Base-by-base conservation (phyloP, 2,888 invertebrate genomes). In the Lithodes maja region DNA sequence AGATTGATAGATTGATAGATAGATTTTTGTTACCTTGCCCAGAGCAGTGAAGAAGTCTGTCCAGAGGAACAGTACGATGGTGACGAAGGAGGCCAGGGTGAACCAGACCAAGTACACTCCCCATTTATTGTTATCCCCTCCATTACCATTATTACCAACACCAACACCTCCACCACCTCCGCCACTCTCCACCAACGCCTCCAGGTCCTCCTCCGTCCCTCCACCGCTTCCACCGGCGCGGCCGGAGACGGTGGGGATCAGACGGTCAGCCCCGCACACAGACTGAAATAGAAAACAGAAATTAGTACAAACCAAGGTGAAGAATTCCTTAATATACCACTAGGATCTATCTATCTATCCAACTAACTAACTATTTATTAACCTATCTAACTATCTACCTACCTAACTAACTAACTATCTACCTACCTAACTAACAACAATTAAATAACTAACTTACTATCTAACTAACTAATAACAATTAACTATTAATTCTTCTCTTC, bases 21-120 rank as follows among this genome's bases (percentile, higher is more conserved):
- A n/a, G n/a, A n/a, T n/a, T n/a, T n/a, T n/a, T n/a, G n/a, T 49
- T 0, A 89, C 89, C 89, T 85, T 85, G 53, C 89, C 89, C 1
- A 89, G 74, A 3, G 86, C 85, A 3, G 89, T 89, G 85, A 89
- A 89, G 83, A 91, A 88, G 54, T 91, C 91, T 0, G 91, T 91
- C 91, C 91, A 91, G 81, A 80, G 84, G 52, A 89, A 83, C 55
- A 83, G 61, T 49, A 81, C 69, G 55, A 89, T 71, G 52, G 89
- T 83, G 61, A 77, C 61, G 9, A 86, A 80, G 50, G 91, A 86
- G 33, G 89, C 88, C 17, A 91, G 49, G 7, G 83, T 71, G 61
- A 91, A 91, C 89, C 89, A 91, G n/a, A 91, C 77, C 49, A 91
- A 75, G 80, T 88, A 86, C 53, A 89, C 61, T 5, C 86, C 89